These are phyloP conservation scores for Tamandua tetradactyla DNA, from an alignment of 2,797 vertebrate genomes.

Conservation along the genomic window DNA sequence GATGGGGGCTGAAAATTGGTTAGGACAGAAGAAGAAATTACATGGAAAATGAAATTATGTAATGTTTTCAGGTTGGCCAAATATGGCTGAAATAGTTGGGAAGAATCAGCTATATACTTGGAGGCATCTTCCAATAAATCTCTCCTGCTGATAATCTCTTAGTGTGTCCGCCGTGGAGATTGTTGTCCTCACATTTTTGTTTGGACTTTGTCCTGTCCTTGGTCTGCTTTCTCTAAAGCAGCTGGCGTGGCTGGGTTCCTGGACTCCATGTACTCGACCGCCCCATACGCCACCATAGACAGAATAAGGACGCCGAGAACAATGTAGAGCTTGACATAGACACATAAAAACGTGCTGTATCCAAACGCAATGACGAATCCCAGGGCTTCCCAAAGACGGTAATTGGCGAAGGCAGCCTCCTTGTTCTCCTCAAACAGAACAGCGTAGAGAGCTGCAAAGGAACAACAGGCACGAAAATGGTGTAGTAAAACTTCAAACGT, in stretches of 20 bases:
- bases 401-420: constrained; percentile 96
- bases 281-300: constrained; percentile 85
- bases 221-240: fast-evolving
- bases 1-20: background rate
- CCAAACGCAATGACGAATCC: constrained; percentile 94
- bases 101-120: fast-evolving
- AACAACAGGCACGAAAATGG: fast-evolving
- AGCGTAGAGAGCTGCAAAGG: constrained; percentile 90
- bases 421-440: constrained; percentile 91
- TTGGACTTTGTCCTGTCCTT: fast-evolving
- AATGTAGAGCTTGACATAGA: constrained; percentile 92
- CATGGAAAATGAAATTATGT: background rate
- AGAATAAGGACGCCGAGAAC: constrained; percentile 87
- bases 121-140: fast-evolving
- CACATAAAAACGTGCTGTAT: constrained; percentile 92
- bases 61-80: background rate
- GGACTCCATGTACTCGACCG: constrained; percentile 88
- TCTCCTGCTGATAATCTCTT: fast-evolving
- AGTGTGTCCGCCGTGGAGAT: fast-evolving
- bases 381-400: constrained; percentile 95
- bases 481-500: fast-evolving
- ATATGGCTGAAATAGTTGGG: fast-evolving
- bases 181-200: background rate
- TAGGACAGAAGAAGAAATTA: too few species aligned
- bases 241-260: background rate